Percentiles rank a stretch among this genome's conserved stretches.
Conservation (phyloP, 2,888 invertebrate species). For the Callosobruchus maculatus region DNA sequence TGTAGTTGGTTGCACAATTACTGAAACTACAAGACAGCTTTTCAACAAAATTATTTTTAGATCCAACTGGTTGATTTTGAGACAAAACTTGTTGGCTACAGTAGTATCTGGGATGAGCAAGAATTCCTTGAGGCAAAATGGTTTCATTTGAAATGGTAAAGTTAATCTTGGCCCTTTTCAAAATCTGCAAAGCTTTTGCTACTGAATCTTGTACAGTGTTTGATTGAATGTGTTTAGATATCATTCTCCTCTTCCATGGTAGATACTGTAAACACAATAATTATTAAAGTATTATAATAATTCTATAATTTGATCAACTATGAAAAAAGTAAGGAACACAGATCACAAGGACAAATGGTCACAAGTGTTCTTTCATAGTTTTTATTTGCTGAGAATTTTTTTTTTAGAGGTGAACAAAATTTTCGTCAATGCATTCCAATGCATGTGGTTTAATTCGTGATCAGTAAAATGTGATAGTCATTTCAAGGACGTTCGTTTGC, state of each 20-base stretch:
- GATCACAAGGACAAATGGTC: too few relatives aligned
- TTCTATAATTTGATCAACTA: too few relatives aligned
- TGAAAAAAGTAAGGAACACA: too few relatives aligned
- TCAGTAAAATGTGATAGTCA: too few relatives aligned
- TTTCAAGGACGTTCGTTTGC: too few relatives aligned
- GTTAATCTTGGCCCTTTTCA: constrained; percentile 30
- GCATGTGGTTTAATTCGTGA: too few relatives aligned
- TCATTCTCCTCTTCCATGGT: constrained; percentile 2
- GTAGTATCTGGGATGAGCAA: background rate
- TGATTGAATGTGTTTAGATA: background rate
- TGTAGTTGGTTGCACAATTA: constrained; percentile 12
- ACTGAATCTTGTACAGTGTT: constrained; percentile 14
- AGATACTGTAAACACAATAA: constrained; percentile 5
- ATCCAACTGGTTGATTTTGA: background rate
- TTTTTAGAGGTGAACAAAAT: too few relatives aligned
- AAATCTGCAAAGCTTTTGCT: constrained; percentile 24
- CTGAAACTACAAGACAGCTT: constrained; percentile 4
- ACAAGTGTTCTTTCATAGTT: too few relatives aligned
- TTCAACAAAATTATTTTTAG: constrained; percentile 9
- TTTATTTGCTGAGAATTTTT: too few relatives aligned
- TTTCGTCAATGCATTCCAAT: too few relatives aligned
- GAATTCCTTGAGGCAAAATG: background rate
- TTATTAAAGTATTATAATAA: background rate
- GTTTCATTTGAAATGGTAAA: constrained; percentile 31
- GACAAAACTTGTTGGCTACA: background rate